Evolutionary conservation across 2,888 invertebrate genomes (phyloP).

Genomic region (Acleris literana): DNA sequence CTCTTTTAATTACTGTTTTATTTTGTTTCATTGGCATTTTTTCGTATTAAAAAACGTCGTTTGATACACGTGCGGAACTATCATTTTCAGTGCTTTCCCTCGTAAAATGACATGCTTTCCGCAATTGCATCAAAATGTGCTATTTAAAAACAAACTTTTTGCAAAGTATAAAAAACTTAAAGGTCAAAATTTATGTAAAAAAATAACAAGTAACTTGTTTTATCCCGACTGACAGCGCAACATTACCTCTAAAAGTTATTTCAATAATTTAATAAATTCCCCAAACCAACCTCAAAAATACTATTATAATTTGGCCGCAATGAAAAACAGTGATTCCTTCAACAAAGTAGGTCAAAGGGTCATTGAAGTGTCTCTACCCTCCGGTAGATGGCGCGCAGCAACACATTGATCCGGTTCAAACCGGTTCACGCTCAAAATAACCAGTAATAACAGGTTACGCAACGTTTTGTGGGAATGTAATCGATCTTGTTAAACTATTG

Average conservation of each 20-base stretch:
- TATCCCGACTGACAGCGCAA: no score
- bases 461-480: conserved; percentile 40
- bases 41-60: no score
- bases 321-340: neutral
- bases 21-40: no score
- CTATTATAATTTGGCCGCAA: neutral
- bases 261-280: neutral
- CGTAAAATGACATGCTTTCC: no score
- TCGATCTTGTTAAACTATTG: conserved; percentile 15
- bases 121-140: no score
- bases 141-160: no score
- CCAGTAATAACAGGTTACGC: conserved; percentile 53
- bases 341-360: conserved; percentile 30
- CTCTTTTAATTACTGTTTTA: no score
- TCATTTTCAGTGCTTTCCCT: no score
- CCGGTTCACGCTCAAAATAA: conserved; percentile 59
- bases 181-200: no score
- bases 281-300: neutral
- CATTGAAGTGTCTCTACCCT: conserved; percentile 42
- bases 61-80: no score
- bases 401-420: conserved; percentile 65
- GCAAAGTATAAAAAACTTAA: no score
- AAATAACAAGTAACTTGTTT: no score
- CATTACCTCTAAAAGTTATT: neutral
- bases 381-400: conserved; percentile 59